Evolutionary conservation across 2,113 vertebrate species (phyloP), one percentile per base, ranked within the genome.

Genomic region (Toxotes chatareus): DNA sequence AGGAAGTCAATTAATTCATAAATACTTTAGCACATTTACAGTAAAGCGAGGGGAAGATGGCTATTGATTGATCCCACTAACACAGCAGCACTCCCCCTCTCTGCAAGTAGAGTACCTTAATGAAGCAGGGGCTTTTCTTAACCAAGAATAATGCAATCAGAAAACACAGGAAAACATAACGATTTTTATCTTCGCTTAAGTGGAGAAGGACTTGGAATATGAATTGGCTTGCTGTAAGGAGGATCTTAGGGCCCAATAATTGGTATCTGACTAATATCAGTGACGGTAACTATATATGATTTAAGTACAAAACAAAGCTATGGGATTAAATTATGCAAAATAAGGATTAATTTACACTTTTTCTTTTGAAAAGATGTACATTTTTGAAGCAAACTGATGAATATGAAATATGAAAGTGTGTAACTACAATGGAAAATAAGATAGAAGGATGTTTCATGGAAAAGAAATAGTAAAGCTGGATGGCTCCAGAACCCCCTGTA

Each of bases 1-100:
- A 89, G 84, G 77, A 91, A 94, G 94, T 96, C 95, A 95, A 96
- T 95, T 95, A 93, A 95, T 95, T 94, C 94, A 96, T 96, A 94
- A 96, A 95, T 96, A 96, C 94, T 96, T 96, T 89, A 96, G 91
- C 91, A 87, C 88, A 67, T 93, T 96, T 96, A 95, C 95, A 92
- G 94, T 95, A 96, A 94, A 87, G 90, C 88, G 79, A 92, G 89
- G 90, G 91, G 89, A 93, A 93, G 89, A 94, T 93, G 91, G 92
- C 75, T 95, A 96, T 96, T 92, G 95, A 96, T 95, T 91, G 69
- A 88, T 90, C 93, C 92, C 92, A 94, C 92, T 95, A 95, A 94
- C 90, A 93, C 85, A 81, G 73, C 83, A 76, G 73, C 84, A 70
- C 73, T 64, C 86, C 79, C 59, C 72, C 59, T 84, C 70, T 34